phyloP scores from a whole-genome alignment of 2,797 vertebrate species.

The Pempheris klunzingeri region DNA sequence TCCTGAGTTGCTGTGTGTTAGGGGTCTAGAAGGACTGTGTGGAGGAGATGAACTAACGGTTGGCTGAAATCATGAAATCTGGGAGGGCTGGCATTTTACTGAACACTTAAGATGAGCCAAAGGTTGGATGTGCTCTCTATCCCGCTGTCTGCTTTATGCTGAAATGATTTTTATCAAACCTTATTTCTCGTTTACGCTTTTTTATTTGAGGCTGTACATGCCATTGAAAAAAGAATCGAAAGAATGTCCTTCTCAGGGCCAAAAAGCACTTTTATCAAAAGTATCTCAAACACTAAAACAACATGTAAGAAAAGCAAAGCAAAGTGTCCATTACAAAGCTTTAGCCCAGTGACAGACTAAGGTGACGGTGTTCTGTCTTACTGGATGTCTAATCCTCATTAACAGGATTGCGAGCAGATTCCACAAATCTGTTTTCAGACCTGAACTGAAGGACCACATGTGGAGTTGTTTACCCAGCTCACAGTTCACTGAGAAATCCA shows the following conservation, averaged over 20 bases:
- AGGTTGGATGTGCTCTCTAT: neutral
- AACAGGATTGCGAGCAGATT: conserved; percentile 28
- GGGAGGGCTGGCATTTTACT: neutral
- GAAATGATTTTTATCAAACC: neutral
- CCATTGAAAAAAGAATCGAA: neutral
- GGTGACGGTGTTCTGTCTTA: neutral
- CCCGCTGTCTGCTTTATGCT: neutral
- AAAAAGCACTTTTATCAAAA: neutral
- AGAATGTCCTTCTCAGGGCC: neutral
- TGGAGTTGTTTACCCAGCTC: conserved; percentile 16
- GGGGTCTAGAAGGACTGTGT: no score
- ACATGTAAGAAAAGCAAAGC: neutral
- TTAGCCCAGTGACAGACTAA: neutral
- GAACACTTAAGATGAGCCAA: neutral
- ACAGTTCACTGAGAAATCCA: neutral
- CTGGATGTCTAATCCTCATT: conserved; percentile 8
- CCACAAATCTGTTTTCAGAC: conserved; percentile 33
- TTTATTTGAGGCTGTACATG: neutral
- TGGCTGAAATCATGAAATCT: neutral
- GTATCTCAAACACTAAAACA: neutral
- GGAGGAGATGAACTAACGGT: neutral
- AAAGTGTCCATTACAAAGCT: neutral
- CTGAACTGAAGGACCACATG: conserved; percentile 4
- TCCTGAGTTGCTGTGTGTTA: no score
- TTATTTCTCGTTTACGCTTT: neutral